A percentile compares a stretch with the other conserved stretches of the same genome.
phyloP scores from a whole-genome alignment of 2,113 vertebrate genomes.

The Trichomycterus rosablanca region DNA sequence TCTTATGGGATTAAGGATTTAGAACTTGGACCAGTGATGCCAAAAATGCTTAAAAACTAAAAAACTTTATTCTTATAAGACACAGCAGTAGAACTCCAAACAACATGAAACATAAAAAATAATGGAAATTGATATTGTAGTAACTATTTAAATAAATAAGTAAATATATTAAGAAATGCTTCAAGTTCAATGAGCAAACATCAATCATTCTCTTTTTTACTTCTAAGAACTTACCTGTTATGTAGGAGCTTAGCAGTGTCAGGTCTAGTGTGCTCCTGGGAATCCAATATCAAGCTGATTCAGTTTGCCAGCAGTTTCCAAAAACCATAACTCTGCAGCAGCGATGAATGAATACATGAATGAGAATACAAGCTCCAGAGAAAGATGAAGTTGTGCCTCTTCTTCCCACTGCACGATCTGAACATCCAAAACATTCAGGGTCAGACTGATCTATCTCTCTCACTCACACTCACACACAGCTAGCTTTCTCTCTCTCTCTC shows the following conservation, averaged over 20 bases:
- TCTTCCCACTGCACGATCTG: conserved; percentile 1
- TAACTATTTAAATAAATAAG: too few relatives aligned
- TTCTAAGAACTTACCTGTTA: conserved; percentile 28
- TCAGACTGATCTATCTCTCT: conserved; percentile 31
- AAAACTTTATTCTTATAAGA: too few relatives aligned
- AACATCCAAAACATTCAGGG: conserved; percentile 9
- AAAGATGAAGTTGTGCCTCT: not conserved
- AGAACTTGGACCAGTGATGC: too few relatives aligned
- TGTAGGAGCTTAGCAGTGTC: conserved; percentile 9
- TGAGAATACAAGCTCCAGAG: not conserved
- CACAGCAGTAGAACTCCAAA: too few relatives aligned
- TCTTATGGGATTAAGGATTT: too few relatives aligned
- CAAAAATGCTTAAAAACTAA: too few relatives aligned
- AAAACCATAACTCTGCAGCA: not conserved
- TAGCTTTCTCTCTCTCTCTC: conserved; percentile 25
- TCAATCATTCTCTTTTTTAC: too few relatives aligned
- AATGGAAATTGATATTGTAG: too few relatives aligned
- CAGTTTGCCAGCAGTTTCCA: not conserved
- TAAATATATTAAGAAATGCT: too few relatives aligned
- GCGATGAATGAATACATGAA: not conserved
- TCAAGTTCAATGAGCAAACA: too few relatives aligned
- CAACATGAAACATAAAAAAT: too few relatives aligned
- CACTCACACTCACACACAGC: conserved; percentile 16
- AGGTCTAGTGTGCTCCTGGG: not conserved
- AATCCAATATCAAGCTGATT: not conserved